Conservation (phyloP, 2,797 vertebrate genomes). For the Malacoctenus gilli region DNA sequence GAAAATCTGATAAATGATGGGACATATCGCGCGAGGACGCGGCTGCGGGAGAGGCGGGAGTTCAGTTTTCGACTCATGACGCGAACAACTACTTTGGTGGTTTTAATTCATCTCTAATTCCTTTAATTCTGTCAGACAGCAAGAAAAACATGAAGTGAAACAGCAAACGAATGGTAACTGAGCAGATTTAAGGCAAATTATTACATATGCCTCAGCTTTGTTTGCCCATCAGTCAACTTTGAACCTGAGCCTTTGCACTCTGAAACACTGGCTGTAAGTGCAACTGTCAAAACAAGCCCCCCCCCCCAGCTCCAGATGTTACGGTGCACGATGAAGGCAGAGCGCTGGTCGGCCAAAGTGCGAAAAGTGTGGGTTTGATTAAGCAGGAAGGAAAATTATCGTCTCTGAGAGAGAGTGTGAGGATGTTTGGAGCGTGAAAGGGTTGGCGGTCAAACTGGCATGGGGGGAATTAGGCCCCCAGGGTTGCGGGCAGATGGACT, state of each 20-base stretch:
- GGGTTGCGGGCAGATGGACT: conserved; percentile 21
- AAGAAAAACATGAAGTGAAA: too few relatives aligned
- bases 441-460: conserved; percentile 76
- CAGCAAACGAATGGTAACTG: not conserved
- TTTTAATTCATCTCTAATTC: too few relatives aligned
- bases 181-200: not conserved
- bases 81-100: too few relatives aligned
- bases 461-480: conserved; percentile 68
- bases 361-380: conserved; percentile 58
- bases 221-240: conserved; percentile 31
- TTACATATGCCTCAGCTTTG: conserved; percentile 12
- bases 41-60: too few relatives aligned
- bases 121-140: too few relatives aligned
- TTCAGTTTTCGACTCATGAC: too few relatives aligned
- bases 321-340: conserved; percentile 25
- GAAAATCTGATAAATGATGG: too few relatives aligned
- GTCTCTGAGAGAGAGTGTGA: not conserved
- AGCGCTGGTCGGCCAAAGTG: conserved; percentile 18
- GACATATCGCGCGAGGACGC: too few relatives aligned
- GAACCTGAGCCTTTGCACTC: conserved; percentile 49
- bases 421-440: conserved; percentile 22
- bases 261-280: conserved; percentile 49
- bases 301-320: conserved; percentile 70
- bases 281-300: conserved; percentile 71
- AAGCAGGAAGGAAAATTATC: conserved; percentile 37